Conservation (phyloP, 2,113 vertebrate genomes). For the Thinocorus orbignyianus region DNA sequence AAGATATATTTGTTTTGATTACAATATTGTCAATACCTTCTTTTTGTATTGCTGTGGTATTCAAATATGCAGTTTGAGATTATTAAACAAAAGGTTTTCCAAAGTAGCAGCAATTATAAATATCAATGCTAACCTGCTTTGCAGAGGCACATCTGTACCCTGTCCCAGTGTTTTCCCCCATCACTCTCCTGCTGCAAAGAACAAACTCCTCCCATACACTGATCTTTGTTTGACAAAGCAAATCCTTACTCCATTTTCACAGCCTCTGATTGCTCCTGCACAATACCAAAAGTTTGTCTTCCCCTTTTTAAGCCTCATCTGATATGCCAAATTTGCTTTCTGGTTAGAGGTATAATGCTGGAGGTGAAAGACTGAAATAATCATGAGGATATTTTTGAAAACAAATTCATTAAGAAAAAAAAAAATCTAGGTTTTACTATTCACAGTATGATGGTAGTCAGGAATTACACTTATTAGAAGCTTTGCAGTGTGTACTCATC, state of each 20-base stretch:
- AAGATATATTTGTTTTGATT: neutral
- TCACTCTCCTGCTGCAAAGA: neutral
- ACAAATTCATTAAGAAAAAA: neutral
- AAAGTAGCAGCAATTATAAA: neutral
- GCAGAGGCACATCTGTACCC: too few relatives aligned
- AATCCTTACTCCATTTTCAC: constrained; percentile 19
- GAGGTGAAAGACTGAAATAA: constrained; percentile 30
- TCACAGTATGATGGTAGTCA: constrained; percentile 16
- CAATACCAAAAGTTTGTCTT: neutral
- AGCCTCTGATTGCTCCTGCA: constrained; percentile 32
- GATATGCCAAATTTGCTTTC: neutral
- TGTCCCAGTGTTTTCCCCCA: neutral
- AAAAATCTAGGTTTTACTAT: constrained; percentile 52
- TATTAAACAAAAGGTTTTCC: neutral
- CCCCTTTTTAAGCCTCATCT: neutral
- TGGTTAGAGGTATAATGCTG: constrained; percentile 1
- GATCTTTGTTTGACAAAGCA: neutral
- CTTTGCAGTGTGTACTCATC: constrained; percentile 6
- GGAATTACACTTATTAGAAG: constrained; percentile 63
- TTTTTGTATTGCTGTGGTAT: neutral
- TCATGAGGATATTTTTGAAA: constrained; percentile 42
- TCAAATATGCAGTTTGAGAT: neutral
- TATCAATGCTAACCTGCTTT: neutral
- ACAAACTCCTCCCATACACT: neutral
- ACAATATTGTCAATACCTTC: neutral